These are phyloP conservation scores for Macrobrachium rosenbergii DNA, from an alignment of 1,140 invertebrate genomes.

Conservation along the genomic window DNA sequence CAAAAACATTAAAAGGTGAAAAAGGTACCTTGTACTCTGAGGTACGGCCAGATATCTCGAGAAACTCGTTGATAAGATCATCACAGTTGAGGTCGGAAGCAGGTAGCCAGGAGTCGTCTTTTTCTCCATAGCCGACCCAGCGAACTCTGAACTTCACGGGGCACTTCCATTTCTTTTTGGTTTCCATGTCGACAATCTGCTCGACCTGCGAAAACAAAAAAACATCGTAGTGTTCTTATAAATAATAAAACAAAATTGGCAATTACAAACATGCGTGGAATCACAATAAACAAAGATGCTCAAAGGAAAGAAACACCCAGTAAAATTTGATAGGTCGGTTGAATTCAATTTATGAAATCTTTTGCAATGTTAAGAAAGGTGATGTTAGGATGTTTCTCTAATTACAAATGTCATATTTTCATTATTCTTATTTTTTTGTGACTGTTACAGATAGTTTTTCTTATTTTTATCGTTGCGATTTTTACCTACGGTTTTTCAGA, in stretches of 20 bases:
- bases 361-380: too few relatives aligned
- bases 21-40: constrained; percentile 45
- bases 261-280: neutral
- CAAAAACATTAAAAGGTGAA: too few relatives aligned
- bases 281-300: too few relatives aligned
- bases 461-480: too few relatives aligned
- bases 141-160: constrained; percentile 56
- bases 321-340: too few relatives aligned
- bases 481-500: too few relatives aligned
- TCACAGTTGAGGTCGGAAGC: constrained; percentile 61
- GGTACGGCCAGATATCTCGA: constrained; percentile 57
- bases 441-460: too few relatives aligned
- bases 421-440: too few relatives aligned
- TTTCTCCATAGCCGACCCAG: constrained; percentile 56
- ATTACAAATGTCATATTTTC: too few relatives aligned
- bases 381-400: too few relatives aligned
- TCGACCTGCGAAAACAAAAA: constrained; percentile 42
- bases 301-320: too few relatives aligned
- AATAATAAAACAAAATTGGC: neutral
- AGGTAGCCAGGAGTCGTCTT: constrained; percentile 58
- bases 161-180: constrained; percentile 47
- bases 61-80: constrained; percentile 56
- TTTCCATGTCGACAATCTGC: constrained; percentile 61
- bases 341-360: too few relatives aligned
- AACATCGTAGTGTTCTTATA: neutral